Conservation (phyloP, 2,113 vertebrate genomes). For the Pithys albifrons region DNA sequence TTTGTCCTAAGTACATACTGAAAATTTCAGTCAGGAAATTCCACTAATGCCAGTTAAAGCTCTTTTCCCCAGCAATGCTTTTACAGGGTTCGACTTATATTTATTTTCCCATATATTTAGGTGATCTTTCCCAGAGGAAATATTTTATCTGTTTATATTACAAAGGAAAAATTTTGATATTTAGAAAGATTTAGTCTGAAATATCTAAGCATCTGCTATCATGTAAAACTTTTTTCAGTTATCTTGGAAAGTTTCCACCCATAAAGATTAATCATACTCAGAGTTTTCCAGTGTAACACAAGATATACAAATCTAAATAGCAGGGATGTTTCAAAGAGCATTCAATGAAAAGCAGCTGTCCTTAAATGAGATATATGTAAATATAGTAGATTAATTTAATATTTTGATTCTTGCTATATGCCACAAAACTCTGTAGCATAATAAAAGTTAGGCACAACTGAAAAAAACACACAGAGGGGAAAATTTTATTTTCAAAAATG, state of each 20-base stretch:
- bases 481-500: not conserved
- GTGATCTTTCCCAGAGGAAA: not conserved
- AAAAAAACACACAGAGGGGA: not conserved
- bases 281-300: not conserved
- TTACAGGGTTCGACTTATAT: not conserved
- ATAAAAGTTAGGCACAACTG: not conserved
- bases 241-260: not conserved
- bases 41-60: not conserved
- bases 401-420: not conserved
- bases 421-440: not conserved
- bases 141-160: not conserved
- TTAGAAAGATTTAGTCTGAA: not conserved
- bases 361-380: slow-evolving; percentile 7
- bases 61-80: not conserved
- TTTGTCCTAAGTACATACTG: not conserved
- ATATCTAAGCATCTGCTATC: not conserved
- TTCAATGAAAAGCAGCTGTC: slow-evolving; percentile 27
- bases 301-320: not conserved
- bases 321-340: not conserved
- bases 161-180: not conserved
- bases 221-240: not conserved
- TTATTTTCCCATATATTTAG: not conserved
- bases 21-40: slow-evolving; percentile 35
- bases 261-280: not conserved
- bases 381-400: slow-evolving; percentile 13